These are phyloP conservation scores for Polietes domitor DNA, from an alignment of 2,888 invertebrate species.

Conservation along the genomic window DNA sequence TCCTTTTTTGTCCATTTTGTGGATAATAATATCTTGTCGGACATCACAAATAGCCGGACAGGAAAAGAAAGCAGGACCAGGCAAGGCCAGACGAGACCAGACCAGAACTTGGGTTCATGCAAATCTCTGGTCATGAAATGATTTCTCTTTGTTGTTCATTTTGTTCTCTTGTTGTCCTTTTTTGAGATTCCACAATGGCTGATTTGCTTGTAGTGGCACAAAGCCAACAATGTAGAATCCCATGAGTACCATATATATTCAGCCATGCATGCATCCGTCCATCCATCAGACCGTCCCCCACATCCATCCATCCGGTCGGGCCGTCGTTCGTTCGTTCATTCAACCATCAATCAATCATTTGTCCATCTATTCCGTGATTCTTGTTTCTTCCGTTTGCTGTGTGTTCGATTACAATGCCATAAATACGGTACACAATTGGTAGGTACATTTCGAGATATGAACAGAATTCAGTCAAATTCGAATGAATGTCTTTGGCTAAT, in stretches of 20 bases:
- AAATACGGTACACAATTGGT: background rate
- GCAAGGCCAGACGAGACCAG: background rate
- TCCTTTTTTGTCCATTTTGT: background rate
- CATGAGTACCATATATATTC: background rate
- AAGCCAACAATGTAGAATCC: slow-evolving; percentile 1
- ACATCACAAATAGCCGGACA: background rate
- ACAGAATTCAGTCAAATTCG: background rate
- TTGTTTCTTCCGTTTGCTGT: background rate
- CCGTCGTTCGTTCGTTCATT: background rate
- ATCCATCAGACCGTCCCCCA: background rate
- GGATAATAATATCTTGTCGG: slow-evolving; percentile 15
- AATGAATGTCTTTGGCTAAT: slow-evolving; percentile 24
- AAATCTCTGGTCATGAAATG: slow-evolving; percentile 12
- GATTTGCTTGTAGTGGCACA: background rate
- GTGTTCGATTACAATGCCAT: background rate
- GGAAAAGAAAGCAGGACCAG: too few relatives aligned
- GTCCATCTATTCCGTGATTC: background rate
- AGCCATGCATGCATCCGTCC: background rate
- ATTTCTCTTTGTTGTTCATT: slow-evolving; percentile 14
- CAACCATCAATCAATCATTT: slow-evolving; percentile 28
- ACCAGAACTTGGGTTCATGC: background rate
- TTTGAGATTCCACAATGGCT: background rate
- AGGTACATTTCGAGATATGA: background rate
- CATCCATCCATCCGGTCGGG: background rate
- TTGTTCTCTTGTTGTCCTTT: background rate